Percentiles rank a stretch among this genome's conserved stretches.
These are phyloP conservation scores for Cyaniris semiargus DNA, from an alignment of 2,888 invertebrate species.

Conservation along the genomic window DNA sequence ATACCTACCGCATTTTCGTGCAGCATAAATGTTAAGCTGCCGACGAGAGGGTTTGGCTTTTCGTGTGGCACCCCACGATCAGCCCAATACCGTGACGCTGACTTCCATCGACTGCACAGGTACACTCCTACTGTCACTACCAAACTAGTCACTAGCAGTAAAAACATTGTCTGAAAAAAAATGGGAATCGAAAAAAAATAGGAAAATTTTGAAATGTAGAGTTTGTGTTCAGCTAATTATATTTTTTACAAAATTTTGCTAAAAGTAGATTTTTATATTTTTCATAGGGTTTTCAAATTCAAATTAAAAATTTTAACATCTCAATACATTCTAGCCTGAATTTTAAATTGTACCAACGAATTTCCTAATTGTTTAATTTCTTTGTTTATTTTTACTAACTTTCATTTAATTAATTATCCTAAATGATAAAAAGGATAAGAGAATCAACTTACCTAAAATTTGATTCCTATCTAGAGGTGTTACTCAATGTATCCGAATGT, in stretches of 20 bases:
- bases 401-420: not conserved
- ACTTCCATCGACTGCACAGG: not conserved
- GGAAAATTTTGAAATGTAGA: no score
- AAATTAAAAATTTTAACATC: no score
- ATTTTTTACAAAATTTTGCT: no score
- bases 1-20: conserved; percentile 50
- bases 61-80: conserved; percentile 48
- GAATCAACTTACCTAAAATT: not conserved
- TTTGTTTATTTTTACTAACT: not conserved
- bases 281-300: no score
- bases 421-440: not conserved
- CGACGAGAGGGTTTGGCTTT: conserved; percentile 49
- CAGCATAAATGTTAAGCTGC: conserved; percentile 53
- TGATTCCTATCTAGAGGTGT: not conserved
- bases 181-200: no score
- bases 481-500: not conserved
- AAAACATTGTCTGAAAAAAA: not conserved
- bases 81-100: conserved; percentile 47
- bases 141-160: conserved; percentile 8
- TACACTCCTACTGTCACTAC: not conserved
- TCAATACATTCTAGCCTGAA: no score
- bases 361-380: not conserved
- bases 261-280: no score
- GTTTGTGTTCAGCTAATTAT: no score
- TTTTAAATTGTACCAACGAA: no score